Evolutionary conservation across 2,797 vertebrate species (phyloP).

Genomic region (Enteromius mattozi): DNA sequence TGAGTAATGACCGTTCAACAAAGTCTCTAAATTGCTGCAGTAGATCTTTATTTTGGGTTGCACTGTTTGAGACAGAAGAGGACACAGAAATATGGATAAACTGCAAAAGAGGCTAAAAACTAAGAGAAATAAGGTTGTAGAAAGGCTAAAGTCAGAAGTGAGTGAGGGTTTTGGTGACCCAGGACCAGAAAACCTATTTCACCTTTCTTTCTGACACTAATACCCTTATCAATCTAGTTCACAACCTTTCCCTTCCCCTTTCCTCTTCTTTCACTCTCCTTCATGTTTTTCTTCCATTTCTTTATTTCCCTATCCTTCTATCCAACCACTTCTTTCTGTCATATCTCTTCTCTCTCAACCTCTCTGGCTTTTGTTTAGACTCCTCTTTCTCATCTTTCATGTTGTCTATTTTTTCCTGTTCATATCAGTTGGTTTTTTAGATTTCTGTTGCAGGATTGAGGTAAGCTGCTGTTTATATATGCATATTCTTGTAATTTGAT

Average conservation of each 20-base stretch:
- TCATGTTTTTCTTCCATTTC: constrained; percentile 39
- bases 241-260: constrained; percentile 26
- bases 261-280: not conserved
- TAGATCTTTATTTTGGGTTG: constrained; percentile 41
- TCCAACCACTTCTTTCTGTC: constrained; percentile 3
- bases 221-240: constrained; percentile 48
- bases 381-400: constrained; percentile 1
- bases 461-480: not conserved
- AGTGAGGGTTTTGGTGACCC: constrained; percentile 11
- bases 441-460: not conserved
- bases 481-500: not conserved
- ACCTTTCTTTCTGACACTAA: constrained; percentile 48
- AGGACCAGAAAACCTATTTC: constrained; percentile 40
- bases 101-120: not conserved
- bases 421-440: not conserved
- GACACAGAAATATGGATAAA: constrained; percentile 11
- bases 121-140: constrained; percentile 7
- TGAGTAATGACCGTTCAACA: constrained; percentile 19
- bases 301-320: not conserved
- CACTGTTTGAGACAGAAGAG: constrained; percentile 10
- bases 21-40: constrained; percentile 29
- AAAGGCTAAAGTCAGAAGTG: constrained; percentile 18
- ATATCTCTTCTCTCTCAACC: constrained; percentile 10
- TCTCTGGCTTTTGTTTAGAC: constrained; percentile 38
- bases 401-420: not conserved